Percentiles rank a stretch among this genome's conserved stretches.
phyloP scores from a whole-genome alignment of 2,797 vertebrate genomes.

The Enoplosus armatus region DNA sequence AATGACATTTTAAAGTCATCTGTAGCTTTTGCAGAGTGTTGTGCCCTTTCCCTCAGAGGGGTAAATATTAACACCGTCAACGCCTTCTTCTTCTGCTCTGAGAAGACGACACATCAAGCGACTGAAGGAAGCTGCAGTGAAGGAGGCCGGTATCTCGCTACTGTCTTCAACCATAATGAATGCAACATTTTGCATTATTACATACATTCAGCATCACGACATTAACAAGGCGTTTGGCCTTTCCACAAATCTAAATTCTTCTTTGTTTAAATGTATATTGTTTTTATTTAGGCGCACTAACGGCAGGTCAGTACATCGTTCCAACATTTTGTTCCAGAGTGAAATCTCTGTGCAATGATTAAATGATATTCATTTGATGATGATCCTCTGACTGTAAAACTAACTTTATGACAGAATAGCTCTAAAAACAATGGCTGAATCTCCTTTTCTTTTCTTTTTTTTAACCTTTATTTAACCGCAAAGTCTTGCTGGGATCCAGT shows the following conservation, averaged over 20 bases:
- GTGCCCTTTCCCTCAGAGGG: conserved; percentile 79
- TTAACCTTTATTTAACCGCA: not conserved
- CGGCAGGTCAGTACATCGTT: too few relatives aligned
- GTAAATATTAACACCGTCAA: conserved; percentile 75
- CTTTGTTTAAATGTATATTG: not conserved
- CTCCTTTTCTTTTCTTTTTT: too few relatives aligned
- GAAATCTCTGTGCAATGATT: not conserved
- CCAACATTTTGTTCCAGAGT: not conserved
- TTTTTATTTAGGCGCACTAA: not conserved
- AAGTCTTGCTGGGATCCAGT: not conserved
- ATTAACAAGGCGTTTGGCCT: not conserved
- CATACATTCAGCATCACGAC: not conserved
- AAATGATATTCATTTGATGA: too few relatives aligned
- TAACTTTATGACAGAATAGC: not conserved
- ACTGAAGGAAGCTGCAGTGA: not conserved
- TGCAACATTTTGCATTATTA: not conserved
- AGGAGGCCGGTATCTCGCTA: not conserved
- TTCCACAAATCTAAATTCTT: not conserved
- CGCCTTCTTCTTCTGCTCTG: conserved; percentile 2
- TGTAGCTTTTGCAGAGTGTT: conserved; percentile 67
- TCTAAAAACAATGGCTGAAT: not conserved
- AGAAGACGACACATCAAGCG: conserved; percentile 24
- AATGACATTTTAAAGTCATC: conserved; percentile 88
- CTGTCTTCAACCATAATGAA: not conserved
- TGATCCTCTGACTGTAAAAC: too few relatives aligned